A percentile compares a stretch with the other conserved stretches of the same genome.
These are phyloP conservation scores for Apodemus speciosus DNA, from an alignment of 2,113 vertebrate species.

Conservation along the genomic window DNA sequence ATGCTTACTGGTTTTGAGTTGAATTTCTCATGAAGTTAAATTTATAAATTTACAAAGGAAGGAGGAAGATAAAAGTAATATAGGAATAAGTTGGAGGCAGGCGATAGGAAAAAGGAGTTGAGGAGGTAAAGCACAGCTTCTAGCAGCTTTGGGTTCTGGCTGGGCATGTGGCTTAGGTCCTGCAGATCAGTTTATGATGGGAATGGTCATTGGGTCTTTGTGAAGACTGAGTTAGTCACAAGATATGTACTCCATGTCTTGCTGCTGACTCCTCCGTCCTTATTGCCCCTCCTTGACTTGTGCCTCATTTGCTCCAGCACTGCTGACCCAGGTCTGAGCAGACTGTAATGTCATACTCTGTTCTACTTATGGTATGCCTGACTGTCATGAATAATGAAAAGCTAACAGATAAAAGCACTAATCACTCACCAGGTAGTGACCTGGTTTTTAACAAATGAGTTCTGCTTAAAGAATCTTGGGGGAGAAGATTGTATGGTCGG, in stretches of 20 bases:
- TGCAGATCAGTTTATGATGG: neutral
- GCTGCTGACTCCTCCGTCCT: neutral
- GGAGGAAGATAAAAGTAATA: neutral
- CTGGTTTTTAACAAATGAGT: slow-evolving; percentile 16
- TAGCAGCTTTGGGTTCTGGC: neutral
- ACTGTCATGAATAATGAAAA: slow-evolving; percentile 8
- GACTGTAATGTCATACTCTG: neutral
- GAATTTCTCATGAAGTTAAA: neutral
- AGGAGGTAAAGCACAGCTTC: neutral
- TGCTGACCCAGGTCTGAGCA: neutral
- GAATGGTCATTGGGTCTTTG: neutral
- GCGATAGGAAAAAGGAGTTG: neutral
- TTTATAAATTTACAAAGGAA: neutral
- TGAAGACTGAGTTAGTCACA: slow-evolving; percentile 30
- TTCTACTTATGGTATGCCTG: neutral
- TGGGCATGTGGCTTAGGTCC: neutral
- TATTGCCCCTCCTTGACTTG: neutral
- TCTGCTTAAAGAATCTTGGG: neutral
- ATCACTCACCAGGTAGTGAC: neutral
- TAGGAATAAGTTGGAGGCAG: neutral
- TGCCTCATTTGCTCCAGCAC: neutral
- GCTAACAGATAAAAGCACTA: neutral
- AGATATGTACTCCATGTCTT: neutral
- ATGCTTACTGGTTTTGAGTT: neutral
- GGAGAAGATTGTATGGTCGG: neutral